phyloP scores from a whole-genome alignment of 2,888 invertebrate species.

The Chaetoderma sp. region DNA sequence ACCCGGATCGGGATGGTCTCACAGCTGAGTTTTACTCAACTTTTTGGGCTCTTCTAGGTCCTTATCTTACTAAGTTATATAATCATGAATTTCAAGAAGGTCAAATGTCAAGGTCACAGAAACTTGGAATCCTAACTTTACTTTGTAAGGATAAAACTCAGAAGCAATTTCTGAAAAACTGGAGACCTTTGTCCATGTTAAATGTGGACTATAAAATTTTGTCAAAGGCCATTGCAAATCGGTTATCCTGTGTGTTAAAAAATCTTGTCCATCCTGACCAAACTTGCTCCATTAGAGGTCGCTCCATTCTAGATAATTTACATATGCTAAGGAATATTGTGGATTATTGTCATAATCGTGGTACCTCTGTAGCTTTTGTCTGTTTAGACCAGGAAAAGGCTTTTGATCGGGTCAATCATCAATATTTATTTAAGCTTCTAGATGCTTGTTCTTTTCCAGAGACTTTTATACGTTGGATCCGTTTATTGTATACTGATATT shows the following conservation, averaged over 20 bases:
- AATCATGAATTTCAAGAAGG: not conserved
- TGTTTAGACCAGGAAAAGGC: conserved; percentile 20
- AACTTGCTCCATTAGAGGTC: conserved; percentile 12
- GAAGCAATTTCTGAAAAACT: not conserved
- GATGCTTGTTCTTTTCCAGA: not conserved
- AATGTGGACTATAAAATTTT: conserved; percentile 18
- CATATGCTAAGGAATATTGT: conserved; percentile 19
- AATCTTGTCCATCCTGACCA: conserved; percentile 18
- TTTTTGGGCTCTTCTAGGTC: not conserved
- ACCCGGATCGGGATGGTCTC: conserved; percentile 18
- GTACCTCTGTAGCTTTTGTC: not conserved
- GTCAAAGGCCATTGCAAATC: conserved; percentile 16
- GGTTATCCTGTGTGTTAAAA: conserved; percentile 8
- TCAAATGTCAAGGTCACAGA: not conserved
- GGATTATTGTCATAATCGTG: conserved; percentile 15
- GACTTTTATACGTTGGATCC: conserved; percentile 10
- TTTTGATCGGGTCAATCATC: conserved; percentile 20
- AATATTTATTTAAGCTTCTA: not conserved
- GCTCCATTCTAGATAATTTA: conserved; percentile 18
- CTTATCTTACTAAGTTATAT: not conserved
- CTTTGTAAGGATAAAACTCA: conserved; percentile 2
- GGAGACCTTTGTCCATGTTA: conserved; percentile 22
- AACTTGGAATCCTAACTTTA: not conserved
- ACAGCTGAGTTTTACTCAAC: conserved; percentile 13
- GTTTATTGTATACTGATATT: not conserved